Percentiles rank a stretch among this genome's conserved stretches.
phyloP scores from a whole-genome alignment of 2,113 vertebrate genomes.

The Etheostoma spectabile region DNA sequence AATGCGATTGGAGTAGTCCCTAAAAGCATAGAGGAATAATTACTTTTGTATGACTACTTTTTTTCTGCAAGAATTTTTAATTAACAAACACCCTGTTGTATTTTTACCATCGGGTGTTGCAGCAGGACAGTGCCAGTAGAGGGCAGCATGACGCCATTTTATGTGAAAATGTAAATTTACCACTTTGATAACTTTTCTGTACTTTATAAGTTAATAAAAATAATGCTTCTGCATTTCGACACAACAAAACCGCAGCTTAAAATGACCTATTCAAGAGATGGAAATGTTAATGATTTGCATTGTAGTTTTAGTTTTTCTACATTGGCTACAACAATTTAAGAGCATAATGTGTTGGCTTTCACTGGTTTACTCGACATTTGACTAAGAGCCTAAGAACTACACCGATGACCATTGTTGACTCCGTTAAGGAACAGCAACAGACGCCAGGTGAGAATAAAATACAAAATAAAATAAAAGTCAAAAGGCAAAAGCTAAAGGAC shows the following conservation, averaged over 20 bases:
- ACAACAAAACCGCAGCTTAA: background rate
- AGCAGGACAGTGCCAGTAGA: conserved; percentile 4
- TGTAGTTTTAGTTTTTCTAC: background rate
- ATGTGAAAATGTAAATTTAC: background rate
- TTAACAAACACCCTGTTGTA: background rate
- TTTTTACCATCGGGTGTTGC: background rate
- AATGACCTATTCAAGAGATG: background rate
- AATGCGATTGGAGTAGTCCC: background rate
- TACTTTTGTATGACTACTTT: background rate
- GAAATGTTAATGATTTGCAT: background rate
- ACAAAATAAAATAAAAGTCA: background rate
- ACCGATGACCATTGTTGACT: background rate
- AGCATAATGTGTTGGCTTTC: too few relatives aligned
- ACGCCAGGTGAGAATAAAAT: background rate
- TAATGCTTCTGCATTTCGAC: background rate
- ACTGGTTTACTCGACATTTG: too few relatives aligned
- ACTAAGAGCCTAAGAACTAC: too few relatives aligned
- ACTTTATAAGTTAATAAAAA: background rate
- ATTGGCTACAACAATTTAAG: background rate
- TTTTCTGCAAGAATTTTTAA: background rate
- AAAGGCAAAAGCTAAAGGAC: background rate
- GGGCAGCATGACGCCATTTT: background rate
- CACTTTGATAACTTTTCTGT: background rate
- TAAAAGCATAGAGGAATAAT: background rate
- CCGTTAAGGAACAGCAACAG: background rate